phyloP scores from a whole-genome alignment of 1,140 invertebrate genomes.

The Papilio polyxenes region DNA sequence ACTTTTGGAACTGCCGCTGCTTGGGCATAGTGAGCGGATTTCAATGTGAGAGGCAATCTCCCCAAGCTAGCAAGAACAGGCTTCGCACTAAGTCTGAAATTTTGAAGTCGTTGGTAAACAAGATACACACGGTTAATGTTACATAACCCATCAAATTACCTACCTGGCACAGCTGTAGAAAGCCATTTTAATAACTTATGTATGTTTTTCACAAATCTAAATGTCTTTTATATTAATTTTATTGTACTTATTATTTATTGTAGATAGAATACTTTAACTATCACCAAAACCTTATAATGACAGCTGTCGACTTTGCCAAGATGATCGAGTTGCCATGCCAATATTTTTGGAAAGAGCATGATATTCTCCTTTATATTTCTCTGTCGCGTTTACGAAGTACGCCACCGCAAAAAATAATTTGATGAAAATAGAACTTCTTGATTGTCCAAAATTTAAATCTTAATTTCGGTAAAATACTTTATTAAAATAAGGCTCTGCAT shows the following conservation, averaged over 20 bases:
- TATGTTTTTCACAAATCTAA: neutral
- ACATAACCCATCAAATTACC: conserved; percentile 66
- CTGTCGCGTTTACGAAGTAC: neutral
- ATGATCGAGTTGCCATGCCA: conserved; percentile 19
- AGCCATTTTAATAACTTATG: conserved; percentile 52
- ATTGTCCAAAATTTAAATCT: neutral
- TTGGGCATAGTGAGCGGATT: conserved; percentile 63
- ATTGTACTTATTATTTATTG: neutral
- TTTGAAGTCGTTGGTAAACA: conserved; percentile 34
- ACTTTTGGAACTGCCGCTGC: conserved; percentile 67
- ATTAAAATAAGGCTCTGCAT: no score
- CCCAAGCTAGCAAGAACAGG: conserved; percentile 60
- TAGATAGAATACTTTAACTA: neutral
- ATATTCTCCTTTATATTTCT: neutral
- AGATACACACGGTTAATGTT: conserved; percentile 47
- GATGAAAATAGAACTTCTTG: neutral
- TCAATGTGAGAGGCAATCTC: conserved; percentile 58
- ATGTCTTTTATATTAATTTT: neutral
- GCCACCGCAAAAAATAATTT: neutral
- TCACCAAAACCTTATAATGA: conserved; percentile 8
- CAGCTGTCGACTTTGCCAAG: conserved; percentile 5
- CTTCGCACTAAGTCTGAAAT: conserved; percentile 65
- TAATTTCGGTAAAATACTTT: neutral
- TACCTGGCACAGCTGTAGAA: conserved; percentile 70
- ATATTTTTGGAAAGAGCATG: neutral